A percentile compares a stretch with the other conserved stretches of the same genome.
These are phyloP conservation scores for Hydrolagus affinis DNA, from an alignment of 2,113 vertebrate species.

Conservation along the genomic window DNA sequence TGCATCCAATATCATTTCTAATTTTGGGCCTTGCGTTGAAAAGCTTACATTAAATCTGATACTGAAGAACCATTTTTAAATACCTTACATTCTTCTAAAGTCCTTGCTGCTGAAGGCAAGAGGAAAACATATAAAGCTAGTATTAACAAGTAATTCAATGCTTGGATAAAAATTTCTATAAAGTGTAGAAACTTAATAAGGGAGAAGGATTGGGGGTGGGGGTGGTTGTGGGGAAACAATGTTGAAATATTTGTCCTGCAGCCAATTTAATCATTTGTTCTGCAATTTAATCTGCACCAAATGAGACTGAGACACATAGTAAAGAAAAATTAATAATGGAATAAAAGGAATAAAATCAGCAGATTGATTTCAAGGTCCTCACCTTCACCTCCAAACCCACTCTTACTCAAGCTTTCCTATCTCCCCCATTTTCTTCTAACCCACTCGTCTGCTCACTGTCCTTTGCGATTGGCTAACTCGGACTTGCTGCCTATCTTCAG, in stretches of 20 bases:
- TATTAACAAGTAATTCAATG: conserved; percentile 6
- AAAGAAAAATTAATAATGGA: background rate
- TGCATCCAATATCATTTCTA: background rate
- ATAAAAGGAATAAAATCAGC: no score
- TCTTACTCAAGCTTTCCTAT: no score
- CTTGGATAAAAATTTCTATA: background rate
- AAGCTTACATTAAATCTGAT: background rate
- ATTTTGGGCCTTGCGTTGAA: background rate
- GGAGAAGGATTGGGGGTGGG: no score
- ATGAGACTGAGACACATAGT: background rate
- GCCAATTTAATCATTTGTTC: conserved; percentile 10
- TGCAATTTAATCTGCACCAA: background rate
- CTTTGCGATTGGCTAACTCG: no score
- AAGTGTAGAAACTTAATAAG: background rate
- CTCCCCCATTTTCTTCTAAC: no score
- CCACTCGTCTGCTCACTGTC: no score
- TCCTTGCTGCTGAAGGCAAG: background rate
- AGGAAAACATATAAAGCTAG: background rate
- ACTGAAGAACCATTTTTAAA: background rate
- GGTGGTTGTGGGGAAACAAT: background rate
- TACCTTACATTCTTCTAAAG: background rate
- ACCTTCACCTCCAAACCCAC: no score
- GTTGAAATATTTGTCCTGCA: background rate
- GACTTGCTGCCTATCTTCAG: no score
- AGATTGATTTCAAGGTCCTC: no score